These are phyloP conservation scores for Eristalinus aeneus DNA, from an alignment of 2,888 invertebrate species.

Conservation along the genomic window DNA sequence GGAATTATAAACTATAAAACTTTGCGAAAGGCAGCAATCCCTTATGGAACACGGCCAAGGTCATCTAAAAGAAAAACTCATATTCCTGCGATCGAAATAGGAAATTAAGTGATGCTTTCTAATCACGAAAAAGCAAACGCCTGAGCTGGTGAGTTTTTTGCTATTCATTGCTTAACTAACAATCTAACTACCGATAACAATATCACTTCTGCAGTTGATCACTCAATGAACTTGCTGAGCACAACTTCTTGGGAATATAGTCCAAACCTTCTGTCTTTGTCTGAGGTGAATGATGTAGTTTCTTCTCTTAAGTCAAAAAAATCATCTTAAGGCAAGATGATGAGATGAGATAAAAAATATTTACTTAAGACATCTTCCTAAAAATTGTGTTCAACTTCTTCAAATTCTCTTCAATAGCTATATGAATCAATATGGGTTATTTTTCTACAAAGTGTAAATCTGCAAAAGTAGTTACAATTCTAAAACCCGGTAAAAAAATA, in stretches of 20 bases:
- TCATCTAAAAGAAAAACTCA: not conserved
- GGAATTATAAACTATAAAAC: too few species aligned
- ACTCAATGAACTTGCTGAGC: not conserved
- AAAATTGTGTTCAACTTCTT: not conserved
- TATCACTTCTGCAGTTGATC: too few species aligned
- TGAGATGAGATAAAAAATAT: not conserved
- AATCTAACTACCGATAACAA: not conserved
- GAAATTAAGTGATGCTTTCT: not conserved
- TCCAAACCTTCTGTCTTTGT: too few species aligned
- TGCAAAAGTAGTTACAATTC: not conserved
- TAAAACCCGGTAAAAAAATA: not conserved
- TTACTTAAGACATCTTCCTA: not conserved
- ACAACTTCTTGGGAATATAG: too few species aligned
- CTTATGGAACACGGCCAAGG: too few species aligned
- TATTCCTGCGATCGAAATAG: not conserved
- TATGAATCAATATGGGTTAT: not conserved
- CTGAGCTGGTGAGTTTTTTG: not conserved
- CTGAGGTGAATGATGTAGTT: not conserved
- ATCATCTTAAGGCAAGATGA: not conserved
- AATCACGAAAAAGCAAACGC: not conserved
- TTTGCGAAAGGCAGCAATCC: too few species aligned
- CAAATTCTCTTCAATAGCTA: too few species aligned
- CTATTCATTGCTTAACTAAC: not conserved
- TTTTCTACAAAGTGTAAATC: not conserved
- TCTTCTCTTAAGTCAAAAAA: not conserved